Evolutionary conservation across 2,797 vertebrate genomes (phyloP).

Genomic region (Hypotaenidia philippensis): DNA sequence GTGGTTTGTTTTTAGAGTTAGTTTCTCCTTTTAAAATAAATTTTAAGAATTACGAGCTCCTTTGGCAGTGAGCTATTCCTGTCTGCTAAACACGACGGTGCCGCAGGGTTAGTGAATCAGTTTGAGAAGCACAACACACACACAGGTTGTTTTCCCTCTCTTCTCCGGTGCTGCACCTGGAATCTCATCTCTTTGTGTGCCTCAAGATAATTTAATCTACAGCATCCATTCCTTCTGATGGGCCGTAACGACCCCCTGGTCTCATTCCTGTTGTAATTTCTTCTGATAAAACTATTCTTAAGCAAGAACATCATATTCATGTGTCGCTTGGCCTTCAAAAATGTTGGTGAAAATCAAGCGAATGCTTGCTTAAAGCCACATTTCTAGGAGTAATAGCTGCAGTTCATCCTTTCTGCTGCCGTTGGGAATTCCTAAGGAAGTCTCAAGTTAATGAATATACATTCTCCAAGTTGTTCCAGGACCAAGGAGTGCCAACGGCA

Average conservation of each 20-base stretch:
- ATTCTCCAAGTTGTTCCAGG: not conserved
- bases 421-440: not conserved
- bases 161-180: not conserved
- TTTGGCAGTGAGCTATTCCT: not conserved
- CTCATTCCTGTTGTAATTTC: not conserved
- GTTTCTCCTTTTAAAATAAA: not conserved
- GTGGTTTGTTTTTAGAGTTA: not conserved
- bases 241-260: not conserved
- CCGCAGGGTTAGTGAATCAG: not conserved
- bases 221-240: not conserved
- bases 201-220: not conserved
- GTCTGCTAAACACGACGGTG: not conserved
- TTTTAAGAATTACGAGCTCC: not conserved
- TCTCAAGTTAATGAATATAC: not conserved
- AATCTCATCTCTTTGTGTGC: not conserved
- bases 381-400: not conserved
- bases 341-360: not conserved
- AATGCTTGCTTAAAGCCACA: not conserved
- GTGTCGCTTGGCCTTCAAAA: not conserved
- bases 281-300: not conserved
- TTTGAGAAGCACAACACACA: not conserved
- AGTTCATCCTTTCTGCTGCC: not conserved
- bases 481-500: not conserved
- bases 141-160: rapidly evolving
- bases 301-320: not conserved